phyloP scores from a whole-genome alignment of 1,140 invertebrate genomes.

The Dermatophagoides farinae region DNA sequence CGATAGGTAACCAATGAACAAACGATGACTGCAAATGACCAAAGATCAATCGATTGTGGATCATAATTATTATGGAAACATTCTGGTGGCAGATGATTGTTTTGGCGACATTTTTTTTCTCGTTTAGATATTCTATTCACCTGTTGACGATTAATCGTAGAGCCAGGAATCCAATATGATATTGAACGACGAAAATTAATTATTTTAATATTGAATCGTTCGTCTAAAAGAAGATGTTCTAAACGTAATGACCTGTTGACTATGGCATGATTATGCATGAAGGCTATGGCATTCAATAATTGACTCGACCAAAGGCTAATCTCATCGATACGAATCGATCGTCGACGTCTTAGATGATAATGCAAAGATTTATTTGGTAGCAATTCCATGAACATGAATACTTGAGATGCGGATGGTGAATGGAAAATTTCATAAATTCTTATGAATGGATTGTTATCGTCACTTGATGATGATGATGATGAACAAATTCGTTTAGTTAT shows the following conservation, averaged over 20 bases:
- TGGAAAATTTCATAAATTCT: neutral
- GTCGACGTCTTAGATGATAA: neutral
- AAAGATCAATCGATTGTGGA: neutral
- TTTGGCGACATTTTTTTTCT: neutral
- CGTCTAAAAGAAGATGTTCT: neutral
- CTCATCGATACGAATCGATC: neutral
- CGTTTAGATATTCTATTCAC: neutral
- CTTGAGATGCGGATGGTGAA: neutral
- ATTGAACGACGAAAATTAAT: neutral
- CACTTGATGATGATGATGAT: neutral
- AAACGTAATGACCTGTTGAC: neutral
- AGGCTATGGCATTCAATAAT: neutral
- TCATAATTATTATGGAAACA: neutral
- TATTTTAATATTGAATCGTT: neutral
- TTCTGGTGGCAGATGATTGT: conserved; percentile 4
- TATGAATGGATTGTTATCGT: neutral
- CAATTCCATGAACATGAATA: neutral
- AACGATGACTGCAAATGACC: neutral
- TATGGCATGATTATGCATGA: neutral
- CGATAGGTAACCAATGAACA: neutral
- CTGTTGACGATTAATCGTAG: neutral
- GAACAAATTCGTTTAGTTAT: neutral
- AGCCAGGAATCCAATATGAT: too few species aligned
- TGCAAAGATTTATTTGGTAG: neutral
- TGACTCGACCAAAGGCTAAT: neutral